Base-by-base conservation (phyloP, 2,888 invertebrate genomes). In the Allophyes oxyacanthae region DNA sequence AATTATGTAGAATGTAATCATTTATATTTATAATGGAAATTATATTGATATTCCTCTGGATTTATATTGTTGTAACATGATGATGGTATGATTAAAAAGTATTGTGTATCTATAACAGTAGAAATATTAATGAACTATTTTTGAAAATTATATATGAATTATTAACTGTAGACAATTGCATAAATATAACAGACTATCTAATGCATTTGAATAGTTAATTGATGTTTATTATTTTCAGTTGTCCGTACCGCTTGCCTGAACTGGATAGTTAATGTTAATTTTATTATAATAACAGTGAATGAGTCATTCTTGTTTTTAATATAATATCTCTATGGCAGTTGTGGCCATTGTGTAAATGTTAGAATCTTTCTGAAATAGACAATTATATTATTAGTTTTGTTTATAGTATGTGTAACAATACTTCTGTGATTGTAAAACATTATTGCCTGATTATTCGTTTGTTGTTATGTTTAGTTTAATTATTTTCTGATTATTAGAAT, bases 371-470 rank as follows among this genome's bases (percentile, higher is more conserved):
- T 68, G 55, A 70, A 69, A 58, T 75, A 72, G 72, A 71, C 62
- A 68, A 74, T 63, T 75, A 64, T 77, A 62, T 72, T 62, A 77
- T 68, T 68, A 62, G 53, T 73, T 76, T 75, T 66, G 52, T 68
- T 68, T 64, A 66, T 75, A 69, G 49, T 70, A 71, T 74, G 72
- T 78, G 56, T 78, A 78, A 78, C 79, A 82, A 81, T 79, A 84
- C 81, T 86, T 82, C 87, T 87, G 86, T 87, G 87, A 87, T 87
- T 83, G 77, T 81, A 75, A 81, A 82, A 81, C 76, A 78, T 79
- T 80, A 81, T 83, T 83, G 83, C 78, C 81, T 80, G 77, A 78
- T 58, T 80, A 76, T 78, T 82, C 63, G 72, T 78, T 81, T 82
- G 76, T 74, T 71, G 76, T 76, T 77, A 57, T 63, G 72, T 77